Conservation (phyloP, 2,888 invertebrate genomes). For the Bibio marci region DNA sequence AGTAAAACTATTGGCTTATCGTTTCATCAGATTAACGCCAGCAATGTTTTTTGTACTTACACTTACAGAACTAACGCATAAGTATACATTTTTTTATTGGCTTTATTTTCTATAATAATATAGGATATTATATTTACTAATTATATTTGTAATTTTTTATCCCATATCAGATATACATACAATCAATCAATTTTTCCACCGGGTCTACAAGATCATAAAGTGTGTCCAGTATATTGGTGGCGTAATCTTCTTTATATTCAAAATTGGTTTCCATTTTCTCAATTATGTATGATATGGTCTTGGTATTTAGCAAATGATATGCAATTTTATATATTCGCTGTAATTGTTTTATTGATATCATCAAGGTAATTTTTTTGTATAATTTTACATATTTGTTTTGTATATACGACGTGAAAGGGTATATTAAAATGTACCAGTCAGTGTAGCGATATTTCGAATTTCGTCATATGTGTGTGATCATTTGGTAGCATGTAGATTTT, state of each 20-base stretch:
- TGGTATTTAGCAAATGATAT: conserved; percentile 73
- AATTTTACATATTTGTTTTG: no score
- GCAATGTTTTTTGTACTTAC: conserved; percentile 67
- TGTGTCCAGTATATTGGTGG: conserved; percentile 70
- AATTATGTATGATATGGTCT: conserved; percentile 69
- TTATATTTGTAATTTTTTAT: background rate
- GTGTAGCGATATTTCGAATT: no score
- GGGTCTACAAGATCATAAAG: conserved; percentile 48
- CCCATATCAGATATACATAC: conserved; percentile 40
- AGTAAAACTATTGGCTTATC: conserved; percentile 37
- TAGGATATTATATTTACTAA: no score
- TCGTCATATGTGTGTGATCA: no score
- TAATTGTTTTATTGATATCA: conserved; percentile 44
- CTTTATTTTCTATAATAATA: no score
- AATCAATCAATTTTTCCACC: conserved; percentile 58
- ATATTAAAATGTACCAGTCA: no score
- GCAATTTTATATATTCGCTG: conserved; percentile 56
- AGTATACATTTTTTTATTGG: no score
- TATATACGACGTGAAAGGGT: no score
- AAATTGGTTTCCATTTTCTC: conserved; percentile 55
- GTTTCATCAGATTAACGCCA: conserved; percentile 59
- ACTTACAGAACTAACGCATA: conserved; percentile 50
- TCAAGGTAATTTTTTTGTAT: conserved; percentile 44
- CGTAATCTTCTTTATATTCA: conserved; percentile 68
- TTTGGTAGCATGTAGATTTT: no score